Evolutionary conservation across 2,113 vertebrate genomes (phyloP).

Genomic region (Vireo altiloquus): DNA sequence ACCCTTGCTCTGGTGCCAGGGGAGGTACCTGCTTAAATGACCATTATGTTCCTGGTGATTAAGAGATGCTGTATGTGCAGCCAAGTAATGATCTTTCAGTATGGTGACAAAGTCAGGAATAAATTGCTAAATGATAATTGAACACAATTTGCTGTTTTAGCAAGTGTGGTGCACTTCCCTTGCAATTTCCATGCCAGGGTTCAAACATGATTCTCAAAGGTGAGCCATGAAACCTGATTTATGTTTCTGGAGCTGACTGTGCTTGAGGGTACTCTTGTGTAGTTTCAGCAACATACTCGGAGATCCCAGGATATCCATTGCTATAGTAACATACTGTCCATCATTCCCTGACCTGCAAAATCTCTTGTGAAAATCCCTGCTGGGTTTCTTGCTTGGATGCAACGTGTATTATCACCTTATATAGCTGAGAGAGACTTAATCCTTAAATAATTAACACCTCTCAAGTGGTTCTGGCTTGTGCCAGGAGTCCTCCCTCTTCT

Average conservation of each 20-base stretch:
- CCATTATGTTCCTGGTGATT: slow-evolving; percentile 20
- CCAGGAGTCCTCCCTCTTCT: not conserved
- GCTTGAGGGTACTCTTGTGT: not conserved
- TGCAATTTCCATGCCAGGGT: slow-evolving; percentile 7
- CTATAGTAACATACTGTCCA: slow-evolving; percentile 65
- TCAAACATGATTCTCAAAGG: slow-evolving; percentile 20
- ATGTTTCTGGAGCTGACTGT: not conserved
- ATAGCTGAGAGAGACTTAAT: slow-evolving; percentile 39
- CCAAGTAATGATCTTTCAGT: slow-evolving; percentile 11
- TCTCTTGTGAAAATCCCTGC: slow-evolving; percentile 39
- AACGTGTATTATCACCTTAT: slow-evolving; percentile 31
- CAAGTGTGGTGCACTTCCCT: not conserved
- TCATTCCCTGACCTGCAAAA: slow-evolving; percentile 49
- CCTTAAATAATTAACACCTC: slow-evolving; percentile 57
- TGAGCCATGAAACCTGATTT: slow-evolving; percentile 32
- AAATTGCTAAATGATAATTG: slow-evolving; percentile 21
- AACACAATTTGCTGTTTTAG: slow-evolving; percentile 41
- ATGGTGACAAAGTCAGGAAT: slow-evolving; percentile 11
- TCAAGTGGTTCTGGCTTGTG: slow-evolving; percentile 2
- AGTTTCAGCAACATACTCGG: not conserved
- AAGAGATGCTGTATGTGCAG: slow-evolving; percentile 23
- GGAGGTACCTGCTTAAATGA: slow-evolving; percentile 46
- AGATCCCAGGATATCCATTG: slow-evolving; percentile 58
- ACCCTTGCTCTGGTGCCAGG: not conserved
- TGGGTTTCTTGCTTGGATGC: slow-evolving; percentile 6